These are phyloP conservation scores for Drosophila recens DNA, from an alignment of 2,888 invertebrate genomes.

Conservation along the genomic window DNA sequence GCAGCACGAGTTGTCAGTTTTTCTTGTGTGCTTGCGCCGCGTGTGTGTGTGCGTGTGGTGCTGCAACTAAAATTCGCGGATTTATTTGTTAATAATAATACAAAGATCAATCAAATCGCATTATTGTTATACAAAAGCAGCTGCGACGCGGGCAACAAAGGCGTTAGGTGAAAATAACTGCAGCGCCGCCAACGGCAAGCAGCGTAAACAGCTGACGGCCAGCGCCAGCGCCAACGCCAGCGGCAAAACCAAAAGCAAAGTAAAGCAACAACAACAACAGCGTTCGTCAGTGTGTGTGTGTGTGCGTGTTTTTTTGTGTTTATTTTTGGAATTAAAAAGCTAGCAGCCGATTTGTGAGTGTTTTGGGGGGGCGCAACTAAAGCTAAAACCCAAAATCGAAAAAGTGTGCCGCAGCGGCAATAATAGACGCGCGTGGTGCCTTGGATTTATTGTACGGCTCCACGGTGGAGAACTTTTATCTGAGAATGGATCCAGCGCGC, in stretches of 20 bases:
- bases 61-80: slow-evolving; percentile 49
- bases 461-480: slow-evolving; percentile 85
- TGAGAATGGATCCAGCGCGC: slow-evolving; percentile 94
- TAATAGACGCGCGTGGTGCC: slow-evolving; percentile 83
- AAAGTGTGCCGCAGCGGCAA: slow-evolving; percentile 71
- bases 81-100: slow-evolving; percentile 42
- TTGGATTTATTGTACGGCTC: slow-evolving; percentile 79
- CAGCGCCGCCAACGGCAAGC: slow-evolving; percentile 37
- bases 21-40: slow-evolving; percentile 59
- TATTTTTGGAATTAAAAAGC: slow-evolving; percentile 79
- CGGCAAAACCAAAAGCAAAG: slow-evolving; percentile 12
- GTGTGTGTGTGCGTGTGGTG: slow-evolving; percentile 61
- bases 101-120: slow-evolving; percentile 14
- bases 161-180: slow-evolving; percentile 20
- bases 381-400: slow-evolving; percentile 51
- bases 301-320: slow-evolving; percentile 75
- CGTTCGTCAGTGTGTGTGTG: slow-evolving; percentile 36
- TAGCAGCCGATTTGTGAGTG: slow-evolving; percentile 60
- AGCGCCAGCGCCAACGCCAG: slow-evolving; percentile 12
- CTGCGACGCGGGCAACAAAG: slow-evolving; percentile 36
- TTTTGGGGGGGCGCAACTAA: slow-evolving; percentile 50
- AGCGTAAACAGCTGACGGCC: slow-evolving; percentile 61
- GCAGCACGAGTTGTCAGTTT: slow-evolving; percentile 63
- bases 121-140: slow-evolving; percentile 7
- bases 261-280: slow-evolving; percentile 25